Evolutionary conservation across 2,113 vertebrate genomes (phyloP).

Genomic region (Zapornia atra): DNA sequence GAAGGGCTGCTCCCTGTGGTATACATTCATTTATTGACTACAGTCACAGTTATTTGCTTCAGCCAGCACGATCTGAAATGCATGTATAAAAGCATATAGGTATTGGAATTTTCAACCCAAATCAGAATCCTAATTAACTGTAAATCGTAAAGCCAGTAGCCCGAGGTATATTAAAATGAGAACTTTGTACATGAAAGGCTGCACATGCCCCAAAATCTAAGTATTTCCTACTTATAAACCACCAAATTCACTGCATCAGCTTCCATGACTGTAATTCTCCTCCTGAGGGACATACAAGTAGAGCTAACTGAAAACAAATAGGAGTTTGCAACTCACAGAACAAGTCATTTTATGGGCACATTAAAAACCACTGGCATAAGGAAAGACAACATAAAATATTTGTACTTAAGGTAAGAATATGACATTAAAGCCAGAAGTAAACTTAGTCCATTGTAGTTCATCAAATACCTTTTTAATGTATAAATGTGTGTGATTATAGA

Average conservation of each 20-base stretch:
- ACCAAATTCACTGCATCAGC: slow-evolving; percentile 72
- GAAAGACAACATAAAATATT: slow-evolving; percentile 66
- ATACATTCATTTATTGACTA: slow-evolving; percentile 75
- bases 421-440: slow-evolving; percentile 61
- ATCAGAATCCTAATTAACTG: slow-evolving; percentile 83
- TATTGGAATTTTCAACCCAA: slow-evolving; percentile 78
- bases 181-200: slow-evolving; percentile 84
- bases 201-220: slow-evolving; percentile 76
- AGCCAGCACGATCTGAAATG: slow-evolving; percentile 77
- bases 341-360: slow-evolving; percentile 58
- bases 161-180: slow-evolving; percentile 82
- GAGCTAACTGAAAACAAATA: slow-evolving; percentile 77
- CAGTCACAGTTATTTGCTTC: slow-evolving; percentile 79
- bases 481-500: slow-evolving; percentile 64
- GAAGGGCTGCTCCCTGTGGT: slow-evolving; percentile 64
- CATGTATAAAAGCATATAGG: slow-evolving; percentile 74
- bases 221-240: slow-evolving; percentile 75
- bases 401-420: slow-evolving; percentile 63
- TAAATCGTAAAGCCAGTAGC: slow-evolving; percentile 80
- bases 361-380: slow-evolving; percentile 64
- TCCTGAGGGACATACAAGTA: slow-evolving; percentile 73
- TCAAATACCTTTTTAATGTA: slow-evolving; percentile 70
- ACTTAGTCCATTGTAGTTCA: slow-evolving; percentile 59
- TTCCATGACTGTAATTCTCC: slow-evolving; percentile 73
- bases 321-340: slow-evolving; percentile 65